Conservation (phyloP, 2,113 vertebrate genomes). For the Phalacrocorax aristotelis region DNA sequence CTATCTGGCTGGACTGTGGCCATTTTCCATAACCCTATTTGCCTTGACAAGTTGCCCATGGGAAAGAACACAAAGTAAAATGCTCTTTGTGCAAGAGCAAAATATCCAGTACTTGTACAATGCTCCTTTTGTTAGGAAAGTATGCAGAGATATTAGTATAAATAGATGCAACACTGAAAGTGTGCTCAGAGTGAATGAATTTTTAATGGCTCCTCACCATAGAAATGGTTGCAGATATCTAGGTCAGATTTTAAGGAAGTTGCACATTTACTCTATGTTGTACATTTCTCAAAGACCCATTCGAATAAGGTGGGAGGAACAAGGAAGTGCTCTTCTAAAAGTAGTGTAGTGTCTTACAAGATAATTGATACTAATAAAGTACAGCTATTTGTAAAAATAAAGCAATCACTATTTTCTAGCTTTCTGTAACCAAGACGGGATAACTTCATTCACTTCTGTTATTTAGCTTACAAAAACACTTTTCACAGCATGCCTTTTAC, state of each 20-base stretch:
- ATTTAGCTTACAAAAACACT: slow-evolving; percentile 18
- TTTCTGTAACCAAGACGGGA: neutral
- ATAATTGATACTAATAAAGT: slow-evolving; percentile 8
- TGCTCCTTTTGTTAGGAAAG: neutral
- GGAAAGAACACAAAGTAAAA: slow-evolving; percentile 27
- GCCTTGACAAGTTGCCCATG: neutral
- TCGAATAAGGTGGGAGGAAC: neutral
- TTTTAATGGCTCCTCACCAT: neutral
- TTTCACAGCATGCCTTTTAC: slow-evolving; percentile 44
- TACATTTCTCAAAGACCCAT: neutral
- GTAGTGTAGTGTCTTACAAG: neutral
- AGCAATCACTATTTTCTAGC: slow-evolving; percentile 7
- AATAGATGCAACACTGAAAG: neutral
- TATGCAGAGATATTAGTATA: neutral
- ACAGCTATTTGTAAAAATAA: slow-evolving; percentile 44
- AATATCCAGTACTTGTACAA: neutral
- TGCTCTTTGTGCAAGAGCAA: neutral
- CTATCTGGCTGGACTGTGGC: neutral
- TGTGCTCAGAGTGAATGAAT: neutral
- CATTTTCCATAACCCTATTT: slow-evolving; percentile 12
- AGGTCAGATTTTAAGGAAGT: slow-evolving; percentile 27
- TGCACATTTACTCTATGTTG: neutral
- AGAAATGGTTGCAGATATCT: neutral
- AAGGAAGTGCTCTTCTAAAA: neutral
- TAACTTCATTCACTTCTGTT: slow-evolving; percentile 21